These are phyloP conservation scores for Chamaetylas fuelleborni DNA, from an alignment of 2,113 vertebrate species.

Conservation along the genomic window DNA sequence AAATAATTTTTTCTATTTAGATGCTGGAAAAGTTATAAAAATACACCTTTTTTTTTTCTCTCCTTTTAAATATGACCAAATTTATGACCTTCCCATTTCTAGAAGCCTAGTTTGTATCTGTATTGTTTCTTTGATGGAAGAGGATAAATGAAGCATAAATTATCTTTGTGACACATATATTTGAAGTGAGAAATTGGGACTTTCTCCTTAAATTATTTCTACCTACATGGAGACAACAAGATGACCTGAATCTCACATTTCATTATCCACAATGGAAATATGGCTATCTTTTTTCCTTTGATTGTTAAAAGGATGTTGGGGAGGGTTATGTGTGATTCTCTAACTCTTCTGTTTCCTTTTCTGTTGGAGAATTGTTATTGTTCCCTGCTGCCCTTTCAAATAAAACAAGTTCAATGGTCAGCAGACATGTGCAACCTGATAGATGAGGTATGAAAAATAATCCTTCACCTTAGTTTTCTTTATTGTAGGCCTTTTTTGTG, in stretches of 20 bases:
- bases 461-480: background rate
- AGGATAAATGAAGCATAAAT: background rate
- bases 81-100: background rate
- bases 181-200: background rate
- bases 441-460: constrained; percentile 8
- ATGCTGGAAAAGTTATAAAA: constrained; percentile 3
- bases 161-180: background rate
- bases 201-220: background rate
- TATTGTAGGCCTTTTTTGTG: background rate
- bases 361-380: background rate
- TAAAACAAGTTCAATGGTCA: background rate
- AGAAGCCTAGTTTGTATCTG: background rate
- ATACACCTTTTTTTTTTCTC: background rate
- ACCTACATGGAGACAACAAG: background rate
- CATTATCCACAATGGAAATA: background rate
- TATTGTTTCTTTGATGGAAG: background rate
- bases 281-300: constrained; percentile 16
- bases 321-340: background rate
- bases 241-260: background rate
- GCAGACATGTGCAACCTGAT: background rate
- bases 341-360: constrained; percentile 26
- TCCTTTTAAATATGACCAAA: background rate
- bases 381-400: constrained; percentile 9
- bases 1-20: constrained; percentile 11
- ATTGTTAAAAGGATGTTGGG: background rate